phyloP scores from a whole-genome alignment of 1,140 invertebrate genomes.

The Trypoxylus dichotomus region DNA sequence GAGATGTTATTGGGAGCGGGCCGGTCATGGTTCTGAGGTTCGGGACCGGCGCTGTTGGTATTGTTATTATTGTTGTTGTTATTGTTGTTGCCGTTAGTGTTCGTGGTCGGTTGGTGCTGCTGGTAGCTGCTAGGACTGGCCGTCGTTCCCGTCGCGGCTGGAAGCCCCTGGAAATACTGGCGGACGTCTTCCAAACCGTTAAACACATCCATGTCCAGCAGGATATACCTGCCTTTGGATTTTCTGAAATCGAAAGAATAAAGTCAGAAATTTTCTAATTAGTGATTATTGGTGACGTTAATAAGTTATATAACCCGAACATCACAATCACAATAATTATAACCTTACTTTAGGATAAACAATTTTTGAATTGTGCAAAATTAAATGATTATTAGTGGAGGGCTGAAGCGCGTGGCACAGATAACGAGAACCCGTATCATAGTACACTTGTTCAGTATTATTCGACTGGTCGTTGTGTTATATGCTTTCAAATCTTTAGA shows the following conservation, averaged over 20 bases:
- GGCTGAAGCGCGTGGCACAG: too few species aligned
- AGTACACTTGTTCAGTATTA: too few species aligned
- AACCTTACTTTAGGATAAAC: too few species aligned
- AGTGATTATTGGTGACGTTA: too few species aligned
- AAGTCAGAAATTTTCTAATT: neutral
- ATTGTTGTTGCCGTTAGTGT: constrained; percentile 31
- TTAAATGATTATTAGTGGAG: too few species aligned
- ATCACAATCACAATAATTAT: too few species aligned
- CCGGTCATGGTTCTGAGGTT: constrained; percentile 29
- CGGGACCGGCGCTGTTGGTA: neutral
- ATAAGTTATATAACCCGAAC: too few species aligned
- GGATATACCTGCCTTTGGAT: constrained; percentile 45
- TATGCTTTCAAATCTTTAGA: too few species aligned
- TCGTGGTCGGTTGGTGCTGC: constrained; percentile 12
- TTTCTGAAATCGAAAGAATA: constrained; percentile 39
- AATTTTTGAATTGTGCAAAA: too few species aligned
- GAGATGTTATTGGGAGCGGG: neutral
- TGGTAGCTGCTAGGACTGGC: constrained; percentile 46
- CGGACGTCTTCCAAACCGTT: constrained; percentile 78
- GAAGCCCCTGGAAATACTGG: constrained; percentile 77
- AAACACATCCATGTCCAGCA: constrained; percentile 73
- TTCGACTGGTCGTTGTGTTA: too few species aligned
- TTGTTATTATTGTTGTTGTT: constrained; percentile 18
- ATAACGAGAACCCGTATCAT: too few species aligned
- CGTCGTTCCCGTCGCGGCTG: constrained; percentile 60